phyloP scores from a whole-genome alignment of 2,888 invertebrate species.

The Podotricha telesiphe region DNA sequence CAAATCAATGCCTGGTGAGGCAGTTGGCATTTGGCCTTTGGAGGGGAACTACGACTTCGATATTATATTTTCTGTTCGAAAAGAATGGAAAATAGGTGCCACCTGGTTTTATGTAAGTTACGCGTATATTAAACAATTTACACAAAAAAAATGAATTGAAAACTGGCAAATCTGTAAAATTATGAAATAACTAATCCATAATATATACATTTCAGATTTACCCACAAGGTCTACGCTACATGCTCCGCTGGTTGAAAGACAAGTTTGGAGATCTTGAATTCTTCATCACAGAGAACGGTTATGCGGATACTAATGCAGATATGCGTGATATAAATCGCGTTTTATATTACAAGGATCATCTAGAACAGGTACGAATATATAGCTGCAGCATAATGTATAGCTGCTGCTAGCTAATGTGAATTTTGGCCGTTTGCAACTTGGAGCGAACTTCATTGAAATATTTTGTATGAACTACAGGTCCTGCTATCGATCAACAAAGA shows the following conservation, averaged over 20 bases:
- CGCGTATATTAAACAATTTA: no score
- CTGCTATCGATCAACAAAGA: conserved; percentile 67
- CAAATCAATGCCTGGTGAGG: conserved; percentile 48
- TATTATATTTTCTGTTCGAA: conserved; percentile 34
- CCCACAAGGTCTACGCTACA: conserved; percentile 71
- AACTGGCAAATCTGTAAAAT: not conserved
- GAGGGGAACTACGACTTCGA: conserved; percentile 48
- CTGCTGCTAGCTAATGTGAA: no score
- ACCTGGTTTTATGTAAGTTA: conserved; percentile 52
- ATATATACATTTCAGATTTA: conserved; percentile 54
- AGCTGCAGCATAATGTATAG: no score
- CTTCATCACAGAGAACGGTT: conserved; percentile 77
- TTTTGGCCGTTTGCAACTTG: no score
- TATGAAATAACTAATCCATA: not conserved
- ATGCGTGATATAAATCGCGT: conserved; percentile 56
- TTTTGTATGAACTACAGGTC: conserved; percentile 46
- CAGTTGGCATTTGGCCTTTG: conserved; percentile 50
- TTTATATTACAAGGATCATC: conserved; percentile 50
- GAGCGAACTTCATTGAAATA: not conserved
- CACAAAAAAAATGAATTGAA: no score
- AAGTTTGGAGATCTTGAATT: conserved; percentile 66
- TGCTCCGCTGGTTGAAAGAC: conserved; percentile 69
- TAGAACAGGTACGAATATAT: conserved; percentile 53
- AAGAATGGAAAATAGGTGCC: conserved; percentile 49
- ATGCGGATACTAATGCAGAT: conserved; percentile 48